phyloP scores from a whole-genome alignment of 2,888 invertebrate genomes.

The Buathra laborator region DNA sequence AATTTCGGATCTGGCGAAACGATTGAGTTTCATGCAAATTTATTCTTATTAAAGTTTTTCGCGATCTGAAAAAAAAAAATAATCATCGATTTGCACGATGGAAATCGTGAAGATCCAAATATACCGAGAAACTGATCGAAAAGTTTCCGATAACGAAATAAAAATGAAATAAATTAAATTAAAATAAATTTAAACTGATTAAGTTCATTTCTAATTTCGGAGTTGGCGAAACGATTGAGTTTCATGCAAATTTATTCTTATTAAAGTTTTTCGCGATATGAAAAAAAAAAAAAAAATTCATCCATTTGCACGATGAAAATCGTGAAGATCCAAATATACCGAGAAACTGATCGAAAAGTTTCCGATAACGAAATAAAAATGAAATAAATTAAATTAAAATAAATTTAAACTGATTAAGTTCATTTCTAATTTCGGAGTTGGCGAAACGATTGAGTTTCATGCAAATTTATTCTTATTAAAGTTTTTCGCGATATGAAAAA shows the following conservation, averaged over 20 bases:
- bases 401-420: no score
- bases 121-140: not conserved
- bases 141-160: not conserved
- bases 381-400: not conserved
- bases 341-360: not conserved
- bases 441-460: constrained; percentile 19
- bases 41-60: not conserved
- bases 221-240: constrained; percentile 23
- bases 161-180: not conserved
- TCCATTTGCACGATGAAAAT: not conserved
- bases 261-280: not conserved
- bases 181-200: no score
- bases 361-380: no score
- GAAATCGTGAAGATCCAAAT: not conserved
- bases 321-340: not conserved
- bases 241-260: constrained; percentile 3
- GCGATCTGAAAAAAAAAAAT: not conserved
- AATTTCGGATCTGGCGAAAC: constrained; percentile 40
- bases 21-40: constrained; percentile 23
- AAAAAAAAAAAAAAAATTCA: not conserved
- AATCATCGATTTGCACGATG: not conserved
- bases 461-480: not conserved
- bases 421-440: constrained; percentile 60
- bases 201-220: constrained; percentile 64
- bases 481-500: not conserved